Conservation (phyloP, 2,113 vertebrate genomes). For the Lutjanus erythropterus region DNA sequence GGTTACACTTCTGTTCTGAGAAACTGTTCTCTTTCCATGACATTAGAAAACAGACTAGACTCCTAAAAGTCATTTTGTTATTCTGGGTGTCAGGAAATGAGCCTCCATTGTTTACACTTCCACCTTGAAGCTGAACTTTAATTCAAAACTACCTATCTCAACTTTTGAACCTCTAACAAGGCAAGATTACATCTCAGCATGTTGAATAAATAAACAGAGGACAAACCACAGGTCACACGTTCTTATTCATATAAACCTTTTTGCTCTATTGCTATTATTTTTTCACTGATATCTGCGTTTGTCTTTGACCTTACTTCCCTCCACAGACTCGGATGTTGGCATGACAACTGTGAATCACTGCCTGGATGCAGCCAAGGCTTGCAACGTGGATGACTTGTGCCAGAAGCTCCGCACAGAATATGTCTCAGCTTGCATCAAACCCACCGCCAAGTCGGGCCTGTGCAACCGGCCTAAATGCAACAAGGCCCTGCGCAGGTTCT, state of each 20-base stretch:
- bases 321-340: constrained; percentile 82
- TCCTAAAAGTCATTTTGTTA: not conserved
- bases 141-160: constrained; percentile 3
- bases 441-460: constrained; percentile 78
- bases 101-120: constrained; percentile 8
- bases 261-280: constrained; percentile 10
- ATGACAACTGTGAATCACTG: constrained; percentile 89
- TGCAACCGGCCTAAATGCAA: constrained; percentile 92
- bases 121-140: constrained; percentile 11
- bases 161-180: constrained; percentile 3
- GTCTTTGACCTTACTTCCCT: constrained; percentile 42
- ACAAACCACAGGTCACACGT: not conserved
- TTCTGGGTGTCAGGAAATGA: constrained; percentile 16
- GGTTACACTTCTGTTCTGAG: not conserved
- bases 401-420: constrained; percentile 93
- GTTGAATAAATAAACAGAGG: constrained; percentile 16
- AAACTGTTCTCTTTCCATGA: not conserved
- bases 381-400: constrained; percentile 92
- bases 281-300: constrained; percentile 18
- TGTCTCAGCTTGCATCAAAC: constrained; percentile 89
- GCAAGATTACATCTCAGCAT: constrained; percentile 13
- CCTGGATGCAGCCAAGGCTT: constrained; percentile 91
- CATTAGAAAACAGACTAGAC: not conserved
- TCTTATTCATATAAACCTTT: not conserved
- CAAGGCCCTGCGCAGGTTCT: constrained; percentile 91